These are phyloP conservation scores for Hirudo medicinalis DNA, from an alignment of 1,140 invertebrate genomes.

Conservation along the genomic window DNA sequence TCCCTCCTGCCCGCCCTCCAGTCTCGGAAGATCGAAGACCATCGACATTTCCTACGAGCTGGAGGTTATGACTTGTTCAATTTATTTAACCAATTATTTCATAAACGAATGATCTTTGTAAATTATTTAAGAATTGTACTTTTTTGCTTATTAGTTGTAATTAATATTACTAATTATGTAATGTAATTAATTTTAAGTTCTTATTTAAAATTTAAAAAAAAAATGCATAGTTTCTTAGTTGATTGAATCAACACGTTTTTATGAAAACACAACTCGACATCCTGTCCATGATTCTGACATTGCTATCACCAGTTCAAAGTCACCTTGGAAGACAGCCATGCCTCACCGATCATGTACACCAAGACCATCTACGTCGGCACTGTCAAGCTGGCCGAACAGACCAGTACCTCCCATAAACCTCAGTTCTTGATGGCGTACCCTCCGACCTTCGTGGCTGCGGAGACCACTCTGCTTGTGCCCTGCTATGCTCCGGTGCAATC, in stretches of 20 bases:
- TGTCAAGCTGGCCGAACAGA: conserved; percentile 19
- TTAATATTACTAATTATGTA: too few species aligned
- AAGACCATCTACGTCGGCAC: conserved; percentile 24
- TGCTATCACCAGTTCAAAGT: conserved; percentile 18
- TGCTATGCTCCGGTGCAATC: background rate
- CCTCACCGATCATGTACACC: conserved; percentile 11
- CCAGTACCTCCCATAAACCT: conserved; percentile 16
- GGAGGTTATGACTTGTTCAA: conserved; percentile 10
- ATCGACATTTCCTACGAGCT: conserved; percentile 23
- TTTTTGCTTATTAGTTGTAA: too few species aligned
- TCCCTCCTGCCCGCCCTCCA: conserved; percentile 20
- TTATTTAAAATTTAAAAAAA: too few species aligned
- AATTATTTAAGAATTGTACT: too few species aligned
- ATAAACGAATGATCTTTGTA: too few species aligned
- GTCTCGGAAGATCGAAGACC: conserved; percentile 16
- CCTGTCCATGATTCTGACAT: background rate
- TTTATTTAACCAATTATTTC: too few species aligned
- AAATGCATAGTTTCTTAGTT: background rate
- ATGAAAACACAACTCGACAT: background rate
- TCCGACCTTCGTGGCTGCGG: background rate
- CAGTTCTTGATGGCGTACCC: background rate
- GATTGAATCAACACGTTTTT: background rate
- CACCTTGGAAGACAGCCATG: conserved; percentile 16
- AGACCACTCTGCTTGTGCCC: background rate
- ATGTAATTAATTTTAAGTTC: background rate